Evolutionary conservation across 2,113 vertebrate genomes (phyloP).

Genomic region (Gavialis gangeticus): DNA sequence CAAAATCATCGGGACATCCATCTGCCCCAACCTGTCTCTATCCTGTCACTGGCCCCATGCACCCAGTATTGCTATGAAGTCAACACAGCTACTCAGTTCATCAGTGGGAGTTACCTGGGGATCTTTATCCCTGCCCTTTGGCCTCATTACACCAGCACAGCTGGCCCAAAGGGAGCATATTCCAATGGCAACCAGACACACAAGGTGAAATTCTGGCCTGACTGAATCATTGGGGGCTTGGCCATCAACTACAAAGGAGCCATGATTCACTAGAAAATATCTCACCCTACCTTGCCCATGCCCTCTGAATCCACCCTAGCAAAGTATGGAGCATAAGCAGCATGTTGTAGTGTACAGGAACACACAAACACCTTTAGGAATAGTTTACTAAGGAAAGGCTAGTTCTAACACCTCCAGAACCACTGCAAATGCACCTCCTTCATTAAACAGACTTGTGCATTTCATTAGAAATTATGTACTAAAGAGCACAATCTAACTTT

Average conservation of each 20-base stretch:
- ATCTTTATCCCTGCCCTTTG: too few species aligned
- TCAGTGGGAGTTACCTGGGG: background rate
- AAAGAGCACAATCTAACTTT: constrained; percentile 20
- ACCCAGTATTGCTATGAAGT: background rate
- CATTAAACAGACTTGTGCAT: background rate
- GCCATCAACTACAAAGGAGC: background rate
- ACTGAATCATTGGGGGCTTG: background rate
- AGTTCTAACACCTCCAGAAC: background rate
- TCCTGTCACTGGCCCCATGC: background rate
- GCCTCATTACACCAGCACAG: too few species aligned
- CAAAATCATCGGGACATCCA: background rate
- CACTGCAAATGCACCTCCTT: background rate
- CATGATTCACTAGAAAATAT: background rate
- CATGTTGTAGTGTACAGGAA: background rate
- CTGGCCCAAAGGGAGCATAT: background rate
- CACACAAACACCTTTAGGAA: rapidly evolving
- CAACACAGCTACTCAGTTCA: background rate
- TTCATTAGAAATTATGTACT: constrained; percentile 64
- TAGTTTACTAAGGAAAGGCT: background rate
- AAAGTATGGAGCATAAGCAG: background rate
- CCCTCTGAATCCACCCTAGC: background rate
- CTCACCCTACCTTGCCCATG: background rate
- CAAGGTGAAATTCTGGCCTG: background rate
- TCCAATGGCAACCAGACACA: background rate
- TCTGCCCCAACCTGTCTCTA: background rate